Evolutionary conservation across 2,888 invertebrate genomes (phyloP).

Genomic region (Brachyptera risi): DNA sequence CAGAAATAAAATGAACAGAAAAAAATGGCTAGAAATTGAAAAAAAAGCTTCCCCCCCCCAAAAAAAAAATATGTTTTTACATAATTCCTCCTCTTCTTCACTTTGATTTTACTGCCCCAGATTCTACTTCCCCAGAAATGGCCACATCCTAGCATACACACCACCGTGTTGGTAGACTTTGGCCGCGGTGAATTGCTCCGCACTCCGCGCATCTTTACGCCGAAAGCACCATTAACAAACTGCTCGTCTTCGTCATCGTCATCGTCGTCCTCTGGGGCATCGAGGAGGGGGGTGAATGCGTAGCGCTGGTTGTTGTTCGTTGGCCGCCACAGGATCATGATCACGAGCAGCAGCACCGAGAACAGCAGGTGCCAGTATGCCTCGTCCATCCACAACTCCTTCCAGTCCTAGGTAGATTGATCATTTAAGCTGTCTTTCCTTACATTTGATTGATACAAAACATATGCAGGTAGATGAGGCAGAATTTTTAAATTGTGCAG

Average conservation of each 20-base stretch:
- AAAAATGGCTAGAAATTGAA: not conserved
- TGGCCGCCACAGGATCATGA: slow-evolving; percentile 94
- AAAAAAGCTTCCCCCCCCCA: no score
- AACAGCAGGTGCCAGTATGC: slow-evolving; percentile 95
- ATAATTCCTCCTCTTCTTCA: no score
- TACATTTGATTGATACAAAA: no score
- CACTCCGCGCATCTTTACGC: slow-evolving; percentile 67
- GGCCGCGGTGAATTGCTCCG: slow-evolving; percentile 47
- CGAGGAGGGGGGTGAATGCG: slow-evolving; percentile 89
- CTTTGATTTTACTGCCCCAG: no score
- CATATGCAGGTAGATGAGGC: no score
- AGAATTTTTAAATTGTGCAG: no score
- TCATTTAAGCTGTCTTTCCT: no score
- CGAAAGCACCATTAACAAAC: slow-evolving; percentile 82
- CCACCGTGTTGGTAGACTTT: slow-evolving; percentile 44
- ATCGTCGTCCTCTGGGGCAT: slow-evolving; percentile 73
- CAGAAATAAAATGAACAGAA: not conserved
- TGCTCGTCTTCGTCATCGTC: slow-evolving; percentile 76
- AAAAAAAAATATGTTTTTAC: no score
- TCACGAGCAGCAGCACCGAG: slow-evolving; percentile 79
- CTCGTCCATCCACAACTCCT: slow-evolving; percentile 88
- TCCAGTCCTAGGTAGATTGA: slow-evolving; percentile 80
- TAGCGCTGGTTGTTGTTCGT: slow-evolving; percentile 91
- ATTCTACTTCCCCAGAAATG: no score
- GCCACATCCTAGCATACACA: no score